Percentiles rank a stretch among this genome's conserved stretches.
Conservation (phyloP, 2,797 vertebrate genomes). For the Oryzias dopingdopingensis region DNA sequence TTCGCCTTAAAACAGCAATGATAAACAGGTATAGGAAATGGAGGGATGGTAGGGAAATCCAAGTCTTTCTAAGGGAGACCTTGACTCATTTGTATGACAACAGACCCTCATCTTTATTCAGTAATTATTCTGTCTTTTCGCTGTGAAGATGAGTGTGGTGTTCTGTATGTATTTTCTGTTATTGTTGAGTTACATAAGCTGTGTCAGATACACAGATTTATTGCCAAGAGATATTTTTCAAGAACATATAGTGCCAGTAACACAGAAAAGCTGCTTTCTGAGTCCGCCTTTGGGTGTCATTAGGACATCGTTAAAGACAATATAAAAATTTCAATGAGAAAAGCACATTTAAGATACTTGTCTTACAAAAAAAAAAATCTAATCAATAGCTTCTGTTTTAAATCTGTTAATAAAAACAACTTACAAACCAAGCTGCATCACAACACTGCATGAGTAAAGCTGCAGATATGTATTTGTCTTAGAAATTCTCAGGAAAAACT, state of each 20-base stretch:
- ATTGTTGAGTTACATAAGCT: slow-evolving; percentile 46
- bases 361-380: slow-evolving; percentile 18
- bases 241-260: slow-evolving; percentile 3
- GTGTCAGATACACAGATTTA: slow-evolving; percentile 14
- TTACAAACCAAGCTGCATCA: slow-evolving; percentile 7
- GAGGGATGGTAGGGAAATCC: too few relatives aligned
- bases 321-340: slow-evolving; percentile 13
- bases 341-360: slow-evolving; percentile 23
- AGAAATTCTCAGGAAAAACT: slow-evolving; percentile 19
- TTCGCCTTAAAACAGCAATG: too few relatives aligned
- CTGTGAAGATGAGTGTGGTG: slow-evolving; percentile 24
- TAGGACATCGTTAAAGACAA: slow-evolving; percentile 15
- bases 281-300: slow-evolving; percentile 14
- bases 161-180: slow-evolving; percentile 25
- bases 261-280: slow-evolving; percentile 9
- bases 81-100: slow-evolving; percentile 5
- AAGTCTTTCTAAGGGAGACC: neutral
- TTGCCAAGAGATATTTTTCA: slow-evolving; percentile 44
- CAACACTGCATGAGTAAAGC: slow-evolving; percentile 6
- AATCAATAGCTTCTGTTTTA: slow-evolving; percentile 24
- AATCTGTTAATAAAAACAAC: slow-evolving; percentile 6
- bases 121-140: slow-evolving; percentile 6
- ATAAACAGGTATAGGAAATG: too few relatives aligned
- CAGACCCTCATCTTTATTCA: slow-evolving; percentile 23
- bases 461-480: neutral